Evolutionary conservation across 2,797 vertebrate genomes (phyloP).

Genomic region (Enteromius trimaculatus): DNA sequence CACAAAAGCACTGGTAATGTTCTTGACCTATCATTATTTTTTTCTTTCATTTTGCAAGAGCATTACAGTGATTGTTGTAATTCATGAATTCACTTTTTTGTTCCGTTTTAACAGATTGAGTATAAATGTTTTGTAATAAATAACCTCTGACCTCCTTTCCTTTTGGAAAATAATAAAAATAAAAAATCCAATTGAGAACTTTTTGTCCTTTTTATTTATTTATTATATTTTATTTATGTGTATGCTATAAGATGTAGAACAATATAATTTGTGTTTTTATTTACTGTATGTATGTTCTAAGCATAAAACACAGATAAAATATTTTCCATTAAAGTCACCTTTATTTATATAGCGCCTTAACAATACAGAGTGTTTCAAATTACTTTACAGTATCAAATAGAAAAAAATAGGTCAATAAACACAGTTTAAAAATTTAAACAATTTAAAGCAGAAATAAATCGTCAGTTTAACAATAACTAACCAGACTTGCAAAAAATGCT

Average conservation of each 20-base stretch:
- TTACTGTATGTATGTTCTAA: neutral
- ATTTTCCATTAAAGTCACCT: neutral
- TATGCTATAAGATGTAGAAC: neutral
- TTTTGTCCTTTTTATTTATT: neutral
- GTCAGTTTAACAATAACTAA: neutral
- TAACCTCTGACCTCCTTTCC: neutral
- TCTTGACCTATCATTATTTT: slow-evolving; percentile 46
- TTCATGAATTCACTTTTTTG: slow-evolving; percentile 5
- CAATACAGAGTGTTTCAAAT: too few relatives aligned
- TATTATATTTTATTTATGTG: neutral
- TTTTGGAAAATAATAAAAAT: neutral
- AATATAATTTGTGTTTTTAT: neutral
- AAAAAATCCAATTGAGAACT: neutral
- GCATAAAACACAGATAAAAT: neutral
- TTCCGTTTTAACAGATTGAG: neutral
- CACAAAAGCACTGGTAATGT: slow-evolving; percentile 57
- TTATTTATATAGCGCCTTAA: too few relatives aligned
- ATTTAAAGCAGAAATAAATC: neutral
- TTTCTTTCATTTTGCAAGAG: slow-evolving; percentile 37
- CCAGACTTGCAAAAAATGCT: neutral
- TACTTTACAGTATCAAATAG: too few relatives aligned
- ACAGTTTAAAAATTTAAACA: neutral
- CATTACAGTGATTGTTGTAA: slow-evolving; percentile 41
- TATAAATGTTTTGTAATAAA: slow-evolving; percentile 1
- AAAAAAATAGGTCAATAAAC: neutral